Conservation (phyloP, 2,113 vertebrate genomes). For the Thinocorus orbignyianus region DNA sequence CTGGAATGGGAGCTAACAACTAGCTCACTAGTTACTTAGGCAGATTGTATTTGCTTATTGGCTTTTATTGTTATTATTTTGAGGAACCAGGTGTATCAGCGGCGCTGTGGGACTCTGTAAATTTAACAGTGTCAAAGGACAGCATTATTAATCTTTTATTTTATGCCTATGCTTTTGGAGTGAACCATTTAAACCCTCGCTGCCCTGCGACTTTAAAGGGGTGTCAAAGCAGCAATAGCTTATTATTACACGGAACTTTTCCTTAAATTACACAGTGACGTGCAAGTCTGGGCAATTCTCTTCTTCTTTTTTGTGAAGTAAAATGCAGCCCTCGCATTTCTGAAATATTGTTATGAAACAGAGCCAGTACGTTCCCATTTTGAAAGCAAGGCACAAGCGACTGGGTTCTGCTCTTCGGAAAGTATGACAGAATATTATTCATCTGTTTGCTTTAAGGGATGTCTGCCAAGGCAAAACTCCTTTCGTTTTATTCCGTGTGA, state of each 20-base stretch:
- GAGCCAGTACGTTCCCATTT: constrained; percentile 38
- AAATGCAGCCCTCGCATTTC: constrained; percentile 26
- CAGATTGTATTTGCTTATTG: background rate
- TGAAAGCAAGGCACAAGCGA: constrained; percentile 18
- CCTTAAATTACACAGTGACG: background rate
- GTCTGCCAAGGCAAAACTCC: constrained; percentile 45
- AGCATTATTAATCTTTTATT: background rate
- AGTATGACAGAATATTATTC: constrained; percentile 64
- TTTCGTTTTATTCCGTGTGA: background rate
- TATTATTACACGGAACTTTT: constrained; percentile 16
- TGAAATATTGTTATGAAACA: constrained; percentile 23
- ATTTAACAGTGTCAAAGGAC: background rate
- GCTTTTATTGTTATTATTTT: background rate
- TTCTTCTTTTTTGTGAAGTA: background rate
- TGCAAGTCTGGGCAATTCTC: constrained; percentile 8
- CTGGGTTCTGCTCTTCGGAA: constrained; percentile 58
- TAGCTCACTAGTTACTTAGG: background rate
- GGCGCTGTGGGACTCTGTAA: background rate
- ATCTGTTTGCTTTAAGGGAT: constrained; percentile 71
- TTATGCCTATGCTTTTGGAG: background rate
- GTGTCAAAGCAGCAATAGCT: constrained; percentile 11
- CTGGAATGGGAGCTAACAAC: background rate
- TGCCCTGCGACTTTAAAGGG: background rate
- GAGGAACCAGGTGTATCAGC: background rate
- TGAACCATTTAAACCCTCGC: background rate